Base-by-base conservation (phyloP, 2,888 invertebrate species). In the Leptinotarsa tumamoca region DNA sequence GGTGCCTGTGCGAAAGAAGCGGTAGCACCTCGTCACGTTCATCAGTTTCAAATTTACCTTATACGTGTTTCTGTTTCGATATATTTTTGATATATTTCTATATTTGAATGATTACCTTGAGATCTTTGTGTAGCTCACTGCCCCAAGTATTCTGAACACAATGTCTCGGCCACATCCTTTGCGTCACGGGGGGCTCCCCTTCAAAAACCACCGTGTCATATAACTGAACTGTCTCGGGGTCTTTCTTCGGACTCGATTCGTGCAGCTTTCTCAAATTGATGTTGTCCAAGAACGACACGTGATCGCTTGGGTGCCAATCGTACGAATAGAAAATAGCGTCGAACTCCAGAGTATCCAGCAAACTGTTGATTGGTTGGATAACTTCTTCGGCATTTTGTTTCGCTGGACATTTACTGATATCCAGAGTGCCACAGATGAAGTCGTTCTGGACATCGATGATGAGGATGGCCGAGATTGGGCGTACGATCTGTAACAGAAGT, bases 391-490 rank as follows among this genome's bases (percentile, higher is more conserved):
- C 96, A 84, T 96, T 95, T 76, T 97, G 96, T 85, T 95, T 94
- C 27, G 98, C 97, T 78, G 95, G 94, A 88, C 97, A 97, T 85
- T 96, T 93, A 88, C 94, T 95, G 86, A 98, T 95, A 88, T 97
- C 95, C 82, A 98, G 91, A 14, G 96, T 95, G 67, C 98, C 98
- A 71, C 94, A 93, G 86, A 99, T 97, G 90, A 98, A 98, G 90
- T 99, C 98, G 89, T 98, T 98, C 90, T 98, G 98, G 54, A 98
- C 98, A 89, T 98, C 98, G 80, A 99, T 96, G 73, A 98, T 92
- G 77, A 99, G 90, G 85, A 98, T 93, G 23, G 95, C 97, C 86
- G 93, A 94, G 80, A 94, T 93, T 14, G 96, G 96, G 74, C 83
- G 82, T 1, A 84, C 84, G 69, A 84, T 84, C 84, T 84, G 73